Conservation (phyloP, 2,888 invertebrate species). For the Tipula vernalis region DNA sequence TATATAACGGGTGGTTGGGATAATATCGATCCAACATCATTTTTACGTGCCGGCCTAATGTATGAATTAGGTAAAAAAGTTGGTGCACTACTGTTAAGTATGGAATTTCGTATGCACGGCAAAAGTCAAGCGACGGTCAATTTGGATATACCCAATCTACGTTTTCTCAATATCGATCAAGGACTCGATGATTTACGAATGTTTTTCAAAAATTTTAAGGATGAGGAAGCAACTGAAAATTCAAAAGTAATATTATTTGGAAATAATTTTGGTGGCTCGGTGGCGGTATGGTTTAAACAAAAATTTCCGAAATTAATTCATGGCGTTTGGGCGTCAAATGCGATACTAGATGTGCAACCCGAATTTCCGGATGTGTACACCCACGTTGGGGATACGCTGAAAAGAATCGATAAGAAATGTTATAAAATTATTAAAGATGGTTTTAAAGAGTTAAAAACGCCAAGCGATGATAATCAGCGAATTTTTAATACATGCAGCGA, state of each 20-base stretch:
- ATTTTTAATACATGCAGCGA: background rate
- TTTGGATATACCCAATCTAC: slow-evolving; percentile 11
- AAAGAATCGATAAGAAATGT: background rate
- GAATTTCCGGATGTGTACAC: slow-evolving; percentile 5
- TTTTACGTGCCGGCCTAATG: slow-evolving; percentile 11
- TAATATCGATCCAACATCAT: background rate
- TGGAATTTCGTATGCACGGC: slow-evolving; percentile 13
- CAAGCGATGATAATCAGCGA: background rate
- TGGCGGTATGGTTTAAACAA: slow-evolving; percentile 13
- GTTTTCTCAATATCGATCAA: slow-evolving; percentile 14
- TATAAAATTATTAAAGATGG: background rate
- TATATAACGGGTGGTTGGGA: slow-evolving; percentile 10
- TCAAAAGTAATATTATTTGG: slow-evolving; percentile 15
- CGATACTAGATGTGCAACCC: slow-evolving; percentile 7
- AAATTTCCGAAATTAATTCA: slow-evolving; percentile 15
- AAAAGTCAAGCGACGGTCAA: slow-evolving; percentile 12
- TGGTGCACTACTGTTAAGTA: slow-evolving; percentile 1
- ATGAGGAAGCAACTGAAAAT: background rate
- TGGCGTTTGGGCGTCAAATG: slow-evolving; percentile 15
- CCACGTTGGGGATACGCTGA: background rate
- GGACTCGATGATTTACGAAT: slow-evolving; percentile 12
- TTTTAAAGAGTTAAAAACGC: background rate
- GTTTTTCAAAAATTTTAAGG: slow-evolving; percentile 9
- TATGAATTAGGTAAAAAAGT: slow-evolving; percentile 12
- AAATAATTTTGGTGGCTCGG: slow-evolving; percentile 11